A percentile compares a stretch with the other conserved stretches of the same genome.
These are phyloP conservation scores for Heliconius cydno DNA, from an alignment of 2,888 invertebrate genomes.

Conservation along the genomic window DNA sequence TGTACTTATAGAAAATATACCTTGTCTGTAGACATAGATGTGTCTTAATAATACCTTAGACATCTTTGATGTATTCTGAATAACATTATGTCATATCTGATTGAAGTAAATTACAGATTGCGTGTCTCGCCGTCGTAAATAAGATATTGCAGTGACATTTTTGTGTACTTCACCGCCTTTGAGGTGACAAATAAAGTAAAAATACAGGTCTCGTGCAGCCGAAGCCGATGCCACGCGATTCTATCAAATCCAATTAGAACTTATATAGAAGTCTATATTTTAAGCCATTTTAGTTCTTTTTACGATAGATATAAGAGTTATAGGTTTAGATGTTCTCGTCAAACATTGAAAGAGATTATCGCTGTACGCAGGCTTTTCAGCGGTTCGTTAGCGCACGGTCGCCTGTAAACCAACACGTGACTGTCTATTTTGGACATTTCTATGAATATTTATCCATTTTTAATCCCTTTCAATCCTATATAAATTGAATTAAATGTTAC, in stretches of 20 bases:
- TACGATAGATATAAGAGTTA: not conserved
- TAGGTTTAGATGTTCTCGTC: conserved; percentile 5
- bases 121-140: conserved; percentile 4
- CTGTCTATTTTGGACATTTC: conserved; percentile 13
- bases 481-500: conserved; percentile 2
- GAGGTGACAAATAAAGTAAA: conserved; percentile 29
- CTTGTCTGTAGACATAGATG: not conserved
- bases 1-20: no score
- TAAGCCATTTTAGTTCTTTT: conserved; percentile 11
- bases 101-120: conserved; percentile 10
- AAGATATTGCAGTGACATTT: conserved; percentile 5
- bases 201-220: conserved; percentile 46
- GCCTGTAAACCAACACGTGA: conserved; percentile 38
- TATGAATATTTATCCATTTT: conserved; percentile 33
- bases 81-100: conserved; percentile 6
- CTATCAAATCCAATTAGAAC: conserved; percentile 47
- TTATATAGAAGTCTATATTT: conserved; percentile 1
- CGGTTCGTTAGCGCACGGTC: conserved; percentile 41
- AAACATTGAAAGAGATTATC: conserved; percentile 42
- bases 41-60: not conserved
- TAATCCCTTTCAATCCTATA: conserved; percentile 15
- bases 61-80: not conserved
- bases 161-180: conserved; percentile 16
- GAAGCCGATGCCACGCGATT: conserved; percentile 50
- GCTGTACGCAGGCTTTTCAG: conserved; percentile 40